A percentile compares a stretch with the other conserved stretches of the same genome.
These are phyloP conservation scores for Eumerus sabulonum DNA, from an alignment of 2,888 invertebrate species.

Conservation along the genomic window DNA sequence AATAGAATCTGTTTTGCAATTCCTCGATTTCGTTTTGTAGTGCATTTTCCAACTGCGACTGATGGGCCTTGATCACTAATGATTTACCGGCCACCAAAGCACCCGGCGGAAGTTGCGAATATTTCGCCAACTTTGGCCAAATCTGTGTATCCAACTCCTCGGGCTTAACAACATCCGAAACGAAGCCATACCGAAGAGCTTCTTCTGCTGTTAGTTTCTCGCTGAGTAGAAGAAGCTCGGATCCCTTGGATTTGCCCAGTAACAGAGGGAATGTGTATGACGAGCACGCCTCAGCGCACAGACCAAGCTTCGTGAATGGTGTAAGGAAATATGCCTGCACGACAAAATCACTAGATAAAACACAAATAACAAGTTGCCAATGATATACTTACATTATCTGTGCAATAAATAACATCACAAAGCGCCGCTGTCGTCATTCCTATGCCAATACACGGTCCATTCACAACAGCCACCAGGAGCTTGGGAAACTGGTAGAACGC, in stretches of 20 bases:
- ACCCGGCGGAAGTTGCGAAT: conserved; percentile 80
- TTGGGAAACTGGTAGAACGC: conserved; percentile 93
- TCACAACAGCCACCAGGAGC: conserved; percentile 90
- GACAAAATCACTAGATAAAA: not conserved
- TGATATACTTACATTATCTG: conserved; percentile 84
- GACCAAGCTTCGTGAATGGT: conserved; percentile 91
- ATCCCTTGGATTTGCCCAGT: conserved; percentile 89
- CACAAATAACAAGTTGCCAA: not conserved
- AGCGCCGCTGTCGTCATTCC: conserved; percentile 87
- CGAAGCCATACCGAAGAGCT: conserved; percentile 87
- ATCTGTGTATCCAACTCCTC: conserved; percentile 82
- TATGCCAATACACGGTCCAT: conserved; percentile 97
- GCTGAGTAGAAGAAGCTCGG: conserved; percentile 84
- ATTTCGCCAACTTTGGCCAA: conserved; percentile 81
- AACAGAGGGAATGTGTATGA: conserved; percentile 90
- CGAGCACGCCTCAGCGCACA: conserved; percentile 94
- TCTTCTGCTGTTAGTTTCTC: conserved; percentile 89
- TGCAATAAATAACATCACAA: conserved; percentile 93
- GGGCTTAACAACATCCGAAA: conserved; percentile 87
- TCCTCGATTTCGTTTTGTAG: conserved; percentile 85
- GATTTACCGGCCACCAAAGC: conserved; percentile 86
- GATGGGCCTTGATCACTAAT: conserved; percentile 83
- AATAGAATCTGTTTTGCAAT: conserved; percentile 83
- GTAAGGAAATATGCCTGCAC: conserved; percentile 91
- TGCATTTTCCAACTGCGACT: conserved; percentile 82